Conservation (phyloP, 2,113 vertebrate species). For the Sigmodon hispidus region DNA sequence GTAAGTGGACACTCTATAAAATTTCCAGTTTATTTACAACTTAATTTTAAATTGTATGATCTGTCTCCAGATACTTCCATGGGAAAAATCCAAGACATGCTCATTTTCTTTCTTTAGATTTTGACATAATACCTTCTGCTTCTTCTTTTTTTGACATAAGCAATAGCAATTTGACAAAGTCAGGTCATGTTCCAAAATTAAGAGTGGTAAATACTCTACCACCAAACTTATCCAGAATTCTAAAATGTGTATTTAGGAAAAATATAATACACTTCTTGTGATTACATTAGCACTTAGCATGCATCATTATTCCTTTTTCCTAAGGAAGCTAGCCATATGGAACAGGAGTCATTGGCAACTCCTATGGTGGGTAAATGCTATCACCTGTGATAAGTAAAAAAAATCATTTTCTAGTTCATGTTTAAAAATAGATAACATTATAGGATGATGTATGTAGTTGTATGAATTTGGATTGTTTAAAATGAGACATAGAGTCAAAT, state of each 20-base stretch:
- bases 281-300: constrained; percentile 24
- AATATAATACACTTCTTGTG: constrained; percentile 19
- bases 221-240: constrained; percentile 27
- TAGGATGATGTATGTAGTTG: too few relatives aligned
- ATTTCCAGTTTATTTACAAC: constrained; percentile 26
- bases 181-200: constrained; percentile 40
- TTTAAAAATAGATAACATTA: constrained; percentile 1
- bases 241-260: constrained; percentile 35
- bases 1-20: neutral
- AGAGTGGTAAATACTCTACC: neutral
- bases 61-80: neutral
- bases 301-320: constrained; percentile 38
- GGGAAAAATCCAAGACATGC: constrained; percentile 3
- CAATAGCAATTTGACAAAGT: constrained; percentile 55
- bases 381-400: constrained; percentile 55
- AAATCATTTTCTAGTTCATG: constrained; percentile 8
- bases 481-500: too few relatives aligned
- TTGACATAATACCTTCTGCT: constrained; percentile 13
- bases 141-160: constrained; percentile 30
- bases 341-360: constrained; percentile 64
- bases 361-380: constrained; percentile 52
- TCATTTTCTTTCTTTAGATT: constrained; percentile 51
- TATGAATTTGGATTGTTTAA: too few relatives aligned
- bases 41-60: neutral
- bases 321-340: constrained; percentile 30